phyloP scores from a whole-genome alignment of 2,888 invertebrate genomes.

The Drosophila eohydei region DNA sequence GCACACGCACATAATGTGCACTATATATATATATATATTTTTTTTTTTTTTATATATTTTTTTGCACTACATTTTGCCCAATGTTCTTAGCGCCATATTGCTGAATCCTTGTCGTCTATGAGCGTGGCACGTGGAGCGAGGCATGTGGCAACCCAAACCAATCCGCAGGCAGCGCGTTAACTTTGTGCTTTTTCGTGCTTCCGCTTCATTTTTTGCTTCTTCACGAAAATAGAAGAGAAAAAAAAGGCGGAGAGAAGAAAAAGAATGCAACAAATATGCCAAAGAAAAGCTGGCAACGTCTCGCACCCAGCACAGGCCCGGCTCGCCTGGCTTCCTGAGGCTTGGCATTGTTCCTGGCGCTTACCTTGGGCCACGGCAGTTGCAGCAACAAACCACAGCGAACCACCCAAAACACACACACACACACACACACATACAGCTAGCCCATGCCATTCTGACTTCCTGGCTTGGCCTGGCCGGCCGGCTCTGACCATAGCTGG shows the following conservation, averaged over 20 bases:
- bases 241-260: constrained; percentile 17
- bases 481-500: constrained; percentile 23
- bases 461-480: constrained; percentile 18
- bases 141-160: constrained; percentile 12
- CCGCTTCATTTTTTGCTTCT: constrained; percentile 71
- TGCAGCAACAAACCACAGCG: constrained; percentile 28
- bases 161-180: constrained; percentile 49
- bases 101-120: constrained; percentile 47
- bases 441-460: constrained; percentile 17
- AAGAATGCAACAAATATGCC: constrained; percentile 61
- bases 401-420: constrained; percentile 5
- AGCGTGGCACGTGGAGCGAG: constrained; percentile 9
- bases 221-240: constrained; percentile 28
- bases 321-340: constrained; percentile 36
- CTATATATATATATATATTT: constrained; percentile 27
- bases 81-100: constrained; percentile 79
- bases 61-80: constrained; percentile 72
- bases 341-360: constrained; percentile 53
- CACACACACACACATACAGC: not conserved
- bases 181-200: constrained; percentile 76
- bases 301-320: constrained; percentile 29
- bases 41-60: constrained; percentile 33
- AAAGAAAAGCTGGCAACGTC: constrained; percentile 56
- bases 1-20: constrained; percentile 67
- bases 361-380: constrained; percentile 55